Evolutionary conservation across 2,797 vertebrate species (phyloP).

Genomic region (Hybognathus amarus): DNA sequence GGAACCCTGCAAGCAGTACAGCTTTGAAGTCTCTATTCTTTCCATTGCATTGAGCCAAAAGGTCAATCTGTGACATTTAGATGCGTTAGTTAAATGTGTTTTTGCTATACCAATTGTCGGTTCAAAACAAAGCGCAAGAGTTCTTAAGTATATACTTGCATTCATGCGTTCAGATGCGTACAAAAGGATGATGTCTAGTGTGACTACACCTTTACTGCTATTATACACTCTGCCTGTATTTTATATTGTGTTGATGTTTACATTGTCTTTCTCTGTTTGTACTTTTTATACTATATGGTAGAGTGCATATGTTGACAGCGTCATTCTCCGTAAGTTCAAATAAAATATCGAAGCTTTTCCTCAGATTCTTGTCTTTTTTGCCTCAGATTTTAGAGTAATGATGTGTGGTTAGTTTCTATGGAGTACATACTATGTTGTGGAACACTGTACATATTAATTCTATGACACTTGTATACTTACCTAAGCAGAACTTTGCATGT

Average conservation of each 20-base stretch:
- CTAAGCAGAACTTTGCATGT: background rate
- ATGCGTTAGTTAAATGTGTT: constrained; percentile 1
- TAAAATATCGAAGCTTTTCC: constrained; percentile 61
- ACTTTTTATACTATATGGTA: constrained; percentile 84
- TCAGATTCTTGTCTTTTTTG: background rate
- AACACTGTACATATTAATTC: background rate
- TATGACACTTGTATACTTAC: background rate
- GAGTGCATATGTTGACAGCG: constrained; percentile 73
- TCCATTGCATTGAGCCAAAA: background rate
- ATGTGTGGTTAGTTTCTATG: background rate
- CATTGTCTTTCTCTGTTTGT: constrained; percentile 77
- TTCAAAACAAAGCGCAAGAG: background rate
- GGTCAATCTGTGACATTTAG: constrained; percentile 10
- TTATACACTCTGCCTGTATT: constrained; percentile 61
- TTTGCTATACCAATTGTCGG: background rate
- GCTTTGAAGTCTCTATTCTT: constrained; percentile 4
- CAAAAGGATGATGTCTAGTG: constrained; percentile 23
- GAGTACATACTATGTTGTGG: background rate
- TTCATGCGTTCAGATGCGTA: background rate
- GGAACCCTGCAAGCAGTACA: background rate
- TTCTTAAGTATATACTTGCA: background rate
- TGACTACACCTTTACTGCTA: constrained; percentile 64
- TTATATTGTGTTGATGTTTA: constrained; percentile 75
- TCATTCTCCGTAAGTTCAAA: constrained; percentile 77
- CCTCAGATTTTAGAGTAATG: background rate